Evolutionary conservation across 2,113 vertebrate species (phyloP), one percentile per base, ranked within the genome.

Genomic region (Aspiorhynchus laticeps): DNA sequence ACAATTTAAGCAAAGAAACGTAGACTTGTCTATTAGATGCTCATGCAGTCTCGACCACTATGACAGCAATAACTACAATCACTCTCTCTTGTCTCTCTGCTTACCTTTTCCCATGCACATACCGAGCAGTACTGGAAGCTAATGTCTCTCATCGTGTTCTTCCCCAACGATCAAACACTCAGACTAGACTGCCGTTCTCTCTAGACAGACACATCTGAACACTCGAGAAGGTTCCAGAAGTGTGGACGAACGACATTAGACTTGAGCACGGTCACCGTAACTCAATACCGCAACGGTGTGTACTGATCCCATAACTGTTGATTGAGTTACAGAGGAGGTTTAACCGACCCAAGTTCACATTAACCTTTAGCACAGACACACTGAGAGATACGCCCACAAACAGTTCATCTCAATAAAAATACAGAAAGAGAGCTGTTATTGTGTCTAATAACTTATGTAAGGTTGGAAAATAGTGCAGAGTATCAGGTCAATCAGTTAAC

Each of bases 91-190:
- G 41, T 33, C 21, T 7, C 75, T 74, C 81, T 56, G 75, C 94
- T 94, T 95, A 95, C 95, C 95, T 95, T 95, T 90, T 95, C 93
- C 94, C 94, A 95, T 76, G 94, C 92, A 93, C 94, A 93, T 89
- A 94, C 90, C 17, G 93, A 92, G 88, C 94, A 94, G 85, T 94
- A 90, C 86, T 94, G 94, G 82, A 93, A 93, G 76, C 92, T 93
- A 38, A 95, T 89, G 87, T 95, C 95, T 94, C 95, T 95, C 95
- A 96, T 96, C 51, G 61, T 87, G 74, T 46, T 83, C 65, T 81
- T 56, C 41, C 31, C 38, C 46, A 24, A 85, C 43, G 51, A 86
- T 48, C 80, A 83, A 71, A 71, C 43, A 83, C 46, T 53, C 43
- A 24, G 82, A 73, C 38, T 48, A 31, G 21, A 74, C 87, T 41